These are phyloP conservation scores for Oxystoma pomonae DNA, from an alignment of 2,888 invertebrate species.

Conservation along the genomic window DNA sequence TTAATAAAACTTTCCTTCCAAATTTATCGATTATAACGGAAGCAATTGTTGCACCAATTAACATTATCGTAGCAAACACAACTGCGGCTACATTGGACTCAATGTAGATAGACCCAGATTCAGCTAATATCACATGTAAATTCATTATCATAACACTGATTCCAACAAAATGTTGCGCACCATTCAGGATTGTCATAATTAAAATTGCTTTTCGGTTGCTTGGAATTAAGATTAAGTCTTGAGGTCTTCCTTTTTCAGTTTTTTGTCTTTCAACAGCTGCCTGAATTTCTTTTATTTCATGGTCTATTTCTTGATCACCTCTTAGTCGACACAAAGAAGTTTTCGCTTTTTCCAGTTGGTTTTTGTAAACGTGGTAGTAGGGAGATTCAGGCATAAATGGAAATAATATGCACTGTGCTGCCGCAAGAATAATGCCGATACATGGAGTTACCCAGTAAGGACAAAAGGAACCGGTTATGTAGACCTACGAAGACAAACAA, in stretches of 20 bases:
- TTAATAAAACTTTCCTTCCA: constrained; percentile 40
- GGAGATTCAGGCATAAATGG: constrained; percentile 45
- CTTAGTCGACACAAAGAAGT: constrained; percentile 36
- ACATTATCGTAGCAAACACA: constrained; percentile 41
- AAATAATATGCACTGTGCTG: constrained; percentile 38
- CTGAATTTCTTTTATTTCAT: constrained; percentile 40
- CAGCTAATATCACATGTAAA: constrained; percentile 40
- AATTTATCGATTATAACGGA: constrained; percentile 41
- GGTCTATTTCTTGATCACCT: constrained; percentile 28
- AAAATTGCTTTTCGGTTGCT: constrained; percentile 42
- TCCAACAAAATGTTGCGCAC: constrained; percentile 43
- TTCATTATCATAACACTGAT: constrained; percentile 46
- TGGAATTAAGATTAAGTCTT: constrained; percentile 39
- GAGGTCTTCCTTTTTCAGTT: constrained; percentile 36
- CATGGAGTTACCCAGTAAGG: constrained; percentile 38
- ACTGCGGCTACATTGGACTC: constrained; percentile 39
- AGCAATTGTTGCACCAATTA: constrained; percentile 37
- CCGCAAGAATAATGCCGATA: constrained; percentile 37
- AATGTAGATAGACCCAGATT: constrained; percentile 40
- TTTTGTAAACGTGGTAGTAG: constrained; percentile 39
- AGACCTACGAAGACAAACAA: too few species aligned
- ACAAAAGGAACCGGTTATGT: constrained; percentile 33
- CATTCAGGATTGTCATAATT: constrained; percentile 43
- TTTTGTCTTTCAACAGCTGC: constrained; percentile 39
- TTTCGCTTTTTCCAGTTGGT: constrained; percentile 35